Conservation (phyloP, 1,140 invertebrate species). For the Onthophagus taurus region DNA sequence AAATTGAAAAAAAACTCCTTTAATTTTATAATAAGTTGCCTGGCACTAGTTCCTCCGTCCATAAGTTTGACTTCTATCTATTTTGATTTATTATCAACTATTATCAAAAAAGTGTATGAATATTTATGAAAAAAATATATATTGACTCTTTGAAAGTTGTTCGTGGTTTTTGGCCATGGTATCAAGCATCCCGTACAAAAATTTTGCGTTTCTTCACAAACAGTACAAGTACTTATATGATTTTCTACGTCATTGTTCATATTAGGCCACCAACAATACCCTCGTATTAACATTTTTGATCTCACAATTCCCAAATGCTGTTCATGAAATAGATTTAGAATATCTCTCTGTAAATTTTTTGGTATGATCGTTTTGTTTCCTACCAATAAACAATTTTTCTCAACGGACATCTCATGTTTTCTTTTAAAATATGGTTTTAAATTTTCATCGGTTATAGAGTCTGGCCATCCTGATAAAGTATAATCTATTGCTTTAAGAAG, state of each 20-base stretch:
- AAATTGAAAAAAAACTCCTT: constrained; percentile 16
- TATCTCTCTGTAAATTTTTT: background rate
- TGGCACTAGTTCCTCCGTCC: background rate
- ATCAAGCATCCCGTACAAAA: background rate
- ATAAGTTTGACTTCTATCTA: constrained; percentile 19
- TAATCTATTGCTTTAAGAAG: constrained; percentile 10
- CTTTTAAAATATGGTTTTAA: constrained; percentile 11
- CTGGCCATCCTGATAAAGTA: constrained; percentile 11
- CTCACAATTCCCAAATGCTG: constrained; percentile 36
- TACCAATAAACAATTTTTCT: constrained; percentile 5
- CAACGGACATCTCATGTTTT: constrained; percentile 11
- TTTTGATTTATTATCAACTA: constrained; percentile 12
- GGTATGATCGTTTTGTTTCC: constrained; percentile 10
- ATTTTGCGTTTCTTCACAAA: constrained; percentile 24
- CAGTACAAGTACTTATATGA: constrained; percentile 15
- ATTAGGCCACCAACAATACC: constrained; percentile 38
- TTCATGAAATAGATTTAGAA: constrained; percentile 7
- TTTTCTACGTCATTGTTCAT: constrained; percentile 37
- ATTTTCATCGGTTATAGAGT: background rate
- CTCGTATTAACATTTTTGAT: constrained; percentile 35
- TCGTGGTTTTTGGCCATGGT: constrained; percentile 13
- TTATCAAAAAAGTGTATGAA: background rate
- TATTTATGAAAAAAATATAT: constrained; percentile 1
- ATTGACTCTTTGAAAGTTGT: background rate
- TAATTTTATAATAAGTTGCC: constrained; percentile 12